These are phyloP conservation scores for Pyrochroa serraticornis DNA, from an alignment of 2,888 invertebrate genomes.

Conservation along the genomic window DNA sequence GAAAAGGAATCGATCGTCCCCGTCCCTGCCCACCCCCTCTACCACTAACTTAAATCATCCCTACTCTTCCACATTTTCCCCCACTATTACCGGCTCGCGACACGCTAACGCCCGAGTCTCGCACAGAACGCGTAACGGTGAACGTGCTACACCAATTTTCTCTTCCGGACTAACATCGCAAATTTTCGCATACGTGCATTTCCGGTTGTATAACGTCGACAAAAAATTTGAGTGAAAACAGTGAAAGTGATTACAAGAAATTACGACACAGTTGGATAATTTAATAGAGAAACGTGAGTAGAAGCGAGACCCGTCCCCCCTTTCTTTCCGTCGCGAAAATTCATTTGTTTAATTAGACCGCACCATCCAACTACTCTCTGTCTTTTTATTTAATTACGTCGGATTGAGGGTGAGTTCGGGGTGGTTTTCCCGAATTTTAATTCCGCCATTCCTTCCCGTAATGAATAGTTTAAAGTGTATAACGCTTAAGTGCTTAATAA, in stretches of 20 bases:
- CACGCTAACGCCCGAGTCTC: slow-evolving; percentile 41
- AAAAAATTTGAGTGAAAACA: too few species aligned
- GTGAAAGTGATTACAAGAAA: too few species aligned
- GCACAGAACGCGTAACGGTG: slow-evolving; percentile 26
- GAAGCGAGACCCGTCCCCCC: too few species aligned
- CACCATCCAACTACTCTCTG: too few species aligned
- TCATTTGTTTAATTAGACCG: too few species aligned
- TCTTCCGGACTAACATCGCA: neutral
- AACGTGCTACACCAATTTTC: slow-evolving; percentile 20
- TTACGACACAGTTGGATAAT: too few species aligned
- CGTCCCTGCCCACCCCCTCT: slow-evolving; percentile 29
- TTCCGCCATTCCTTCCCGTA: neutral
- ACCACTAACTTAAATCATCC: slow-evolving; percentile 20
- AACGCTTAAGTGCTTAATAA: neutral
- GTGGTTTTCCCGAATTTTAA: neutral
- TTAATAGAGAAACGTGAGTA: too few species aligned
- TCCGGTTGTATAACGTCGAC: too few species aligned
- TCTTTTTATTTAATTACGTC: too few species aligned
- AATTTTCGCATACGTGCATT: too few species aligned
- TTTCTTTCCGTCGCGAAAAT: too few species aligned
- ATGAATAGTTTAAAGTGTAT: slow-evolving; percentile 1
- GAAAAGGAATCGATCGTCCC: slow-evolving; percentile 11
- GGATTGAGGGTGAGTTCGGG: neutral
- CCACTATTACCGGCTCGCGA: slow-evolving; percentile 9
- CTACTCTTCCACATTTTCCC: neutral